Evolutionary conservation across 1,140 invertebrate species (phyloP).

Genomic region (Lepidurus couesii): DNA sequence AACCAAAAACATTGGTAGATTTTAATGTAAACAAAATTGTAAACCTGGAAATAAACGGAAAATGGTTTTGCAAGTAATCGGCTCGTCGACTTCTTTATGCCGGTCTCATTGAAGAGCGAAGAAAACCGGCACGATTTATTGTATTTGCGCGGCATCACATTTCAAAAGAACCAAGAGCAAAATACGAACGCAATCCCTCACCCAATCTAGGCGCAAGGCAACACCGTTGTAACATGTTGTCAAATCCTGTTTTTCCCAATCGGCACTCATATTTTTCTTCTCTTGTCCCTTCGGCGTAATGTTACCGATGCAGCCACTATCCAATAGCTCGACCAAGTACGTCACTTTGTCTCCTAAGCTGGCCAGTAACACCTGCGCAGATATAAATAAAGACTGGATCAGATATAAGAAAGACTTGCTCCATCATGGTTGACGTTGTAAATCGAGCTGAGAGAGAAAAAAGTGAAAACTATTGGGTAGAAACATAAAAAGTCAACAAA

Average conservation of each 20-base stretch:
- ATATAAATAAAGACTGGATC: not conserved
- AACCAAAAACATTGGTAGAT: not conserved
- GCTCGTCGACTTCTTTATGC: not conserved
- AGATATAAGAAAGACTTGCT: too few species aligned
- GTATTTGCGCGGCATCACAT: not conserved
- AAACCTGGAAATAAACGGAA: not conserved
- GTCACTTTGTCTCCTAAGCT: not conserved
- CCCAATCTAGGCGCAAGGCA: not conserved
- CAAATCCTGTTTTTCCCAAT: not conserved
- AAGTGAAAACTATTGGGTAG: too few species aligned
- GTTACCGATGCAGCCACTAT: not conserved
- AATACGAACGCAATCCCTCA: not conserved
- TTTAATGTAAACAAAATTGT: not conserved
- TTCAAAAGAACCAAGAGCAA: not conserved
- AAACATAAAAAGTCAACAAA: too few species aligned
- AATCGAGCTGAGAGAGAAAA: too few species aligned
- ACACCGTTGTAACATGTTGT: not conserved
- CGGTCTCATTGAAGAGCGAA: not conserved
- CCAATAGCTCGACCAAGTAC: not conserved
- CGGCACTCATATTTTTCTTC: not conserved
- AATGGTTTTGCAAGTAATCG: not conserved
- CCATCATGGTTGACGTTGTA: too few species aligned
- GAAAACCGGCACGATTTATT: not conserved
- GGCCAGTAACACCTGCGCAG: not conserved
- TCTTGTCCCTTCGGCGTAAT: not conserved